Conservation (phyloP, 2,113 vertebrate species). For the Sisor rabdophorus region DNA sequence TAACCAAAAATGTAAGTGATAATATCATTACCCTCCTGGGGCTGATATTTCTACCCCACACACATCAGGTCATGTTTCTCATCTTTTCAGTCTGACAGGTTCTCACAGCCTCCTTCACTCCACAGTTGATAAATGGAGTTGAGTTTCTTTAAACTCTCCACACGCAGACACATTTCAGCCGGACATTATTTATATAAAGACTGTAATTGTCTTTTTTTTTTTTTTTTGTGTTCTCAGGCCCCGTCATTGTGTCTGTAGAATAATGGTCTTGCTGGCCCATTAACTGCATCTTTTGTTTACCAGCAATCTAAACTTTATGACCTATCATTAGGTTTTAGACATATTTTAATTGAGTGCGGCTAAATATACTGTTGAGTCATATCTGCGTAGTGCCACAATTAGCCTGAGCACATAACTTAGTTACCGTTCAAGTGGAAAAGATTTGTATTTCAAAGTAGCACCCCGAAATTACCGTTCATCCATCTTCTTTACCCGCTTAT, state of each 20-base stretch:
- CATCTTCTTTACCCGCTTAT: too few relatives aligned
- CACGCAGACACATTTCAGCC: conserved; percentile 17
- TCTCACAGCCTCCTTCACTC: conserved; percentile 15
- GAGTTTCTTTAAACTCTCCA: conserved; percentile 24
- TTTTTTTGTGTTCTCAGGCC: background rate
- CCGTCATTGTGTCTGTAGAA: conserved; percentile 6
- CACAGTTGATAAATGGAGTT: background rate
- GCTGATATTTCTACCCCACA: background rate
- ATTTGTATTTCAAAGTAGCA: background rate
- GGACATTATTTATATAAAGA: conserved; percentile 5
- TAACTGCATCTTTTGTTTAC: conserved; percentile 16
- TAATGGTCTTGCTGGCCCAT: conserved; percentile 13
- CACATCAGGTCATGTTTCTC: conserved; percentile 10
- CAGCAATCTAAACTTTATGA: conserved; percentile 16
- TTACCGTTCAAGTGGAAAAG: background rate
- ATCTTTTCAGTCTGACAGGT: background rate
- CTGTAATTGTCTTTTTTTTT: conserved; percentile 14
- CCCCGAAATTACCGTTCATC: background rate
- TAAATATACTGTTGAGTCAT: conserved; percentile 18
- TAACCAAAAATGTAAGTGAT: background rate
- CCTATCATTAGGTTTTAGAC: conserved; percentile 27
- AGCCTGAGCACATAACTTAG: background rate
- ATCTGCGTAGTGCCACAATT: background rate
- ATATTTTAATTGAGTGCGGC: conserved; percentile 16
- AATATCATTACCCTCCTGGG: background rate